These are phyloP conservation scores for Hemicordylus capensis DNA, from an alignment of 2,113 vertebrate species.

Conservation along the genomic window DNA sequence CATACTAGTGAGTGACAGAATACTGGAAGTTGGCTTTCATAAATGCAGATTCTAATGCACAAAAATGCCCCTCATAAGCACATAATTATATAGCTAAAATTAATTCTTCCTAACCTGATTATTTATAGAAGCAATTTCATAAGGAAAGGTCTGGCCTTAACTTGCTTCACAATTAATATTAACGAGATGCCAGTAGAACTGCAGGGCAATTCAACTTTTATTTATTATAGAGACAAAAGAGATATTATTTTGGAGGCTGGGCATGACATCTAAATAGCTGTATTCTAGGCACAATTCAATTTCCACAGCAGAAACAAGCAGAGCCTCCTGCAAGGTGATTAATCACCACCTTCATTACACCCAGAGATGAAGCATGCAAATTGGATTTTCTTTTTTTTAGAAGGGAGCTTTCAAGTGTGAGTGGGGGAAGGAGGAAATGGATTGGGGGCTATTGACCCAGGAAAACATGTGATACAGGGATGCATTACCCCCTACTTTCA, in stretches of 20 bases:
- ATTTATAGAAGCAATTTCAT: slow-evolving; percentile 23
- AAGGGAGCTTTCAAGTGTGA: fast-evolving
- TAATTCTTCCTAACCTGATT: background rate
- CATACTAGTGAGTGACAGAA: background rate
- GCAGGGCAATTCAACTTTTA: slow-evolving; percentile 32
- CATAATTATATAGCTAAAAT: slow-evolving; percentile 38
- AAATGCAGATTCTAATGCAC: background rate
- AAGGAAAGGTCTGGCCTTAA: slow-evolving; percentile 28
- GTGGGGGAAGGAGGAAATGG: slow-evolving; percentile 11
- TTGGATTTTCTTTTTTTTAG: background rate
- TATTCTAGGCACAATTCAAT: slow-evolving; percentile 49
- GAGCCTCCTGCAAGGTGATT: slow-evolving; percentile 42
- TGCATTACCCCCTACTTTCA: background rate
- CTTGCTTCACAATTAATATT: slow-evolving; percentile 33
- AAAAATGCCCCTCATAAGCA: slow-evolving; percentile 13
- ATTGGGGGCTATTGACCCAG: background rate
- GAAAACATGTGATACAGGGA: slow-evolving; percentile 6
- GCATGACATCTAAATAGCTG: slow-evolving; percentile 27
- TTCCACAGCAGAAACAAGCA: slow-evolving; percentile 43
- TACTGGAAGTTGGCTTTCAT: background rate
- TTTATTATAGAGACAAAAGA: slow-evolving; percentile 36
- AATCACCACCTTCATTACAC: slow-evolving; percentile 25
- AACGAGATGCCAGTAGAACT: slow-evolving; percentile 49
- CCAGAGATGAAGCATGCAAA: slow-evolving; percentile 25
- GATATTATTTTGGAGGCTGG: slow-evolving; percentile 52